Percentiles rank a stretch among this genome's conserved stretches.
Conservation (phyloP, 2,113 vertebrate genomes). For the Geothlypis trichas region DNA sequence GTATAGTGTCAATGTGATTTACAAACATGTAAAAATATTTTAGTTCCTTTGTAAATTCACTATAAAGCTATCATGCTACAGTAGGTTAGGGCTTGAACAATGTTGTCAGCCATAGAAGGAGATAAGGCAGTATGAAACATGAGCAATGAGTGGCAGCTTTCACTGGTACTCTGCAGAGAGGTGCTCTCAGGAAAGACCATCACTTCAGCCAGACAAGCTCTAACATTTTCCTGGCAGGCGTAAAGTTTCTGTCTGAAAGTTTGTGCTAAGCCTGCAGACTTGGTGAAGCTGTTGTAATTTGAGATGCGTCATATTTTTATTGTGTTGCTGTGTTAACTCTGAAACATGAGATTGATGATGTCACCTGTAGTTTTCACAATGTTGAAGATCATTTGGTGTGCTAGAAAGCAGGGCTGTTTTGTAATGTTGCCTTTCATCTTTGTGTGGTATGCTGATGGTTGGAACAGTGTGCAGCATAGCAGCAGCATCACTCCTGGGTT, state of each 20-base stretch:
- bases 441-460: neutral
- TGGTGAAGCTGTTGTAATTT: neutral
- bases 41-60: neutral
- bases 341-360: conserved; percentile 18
- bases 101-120: neutral
- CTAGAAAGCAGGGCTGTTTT: neutral
- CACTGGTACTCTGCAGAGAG: neutral
- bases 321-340: neutral
- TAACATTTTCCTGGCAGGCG: conserved; percentile 3
- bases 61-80: neutral
- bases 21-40: neutral
- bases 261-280: neutral
- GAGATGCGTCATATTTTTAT: neutral
- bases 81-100: neutral
- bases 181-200: neutral
- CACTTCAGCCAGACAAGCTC: neutral
- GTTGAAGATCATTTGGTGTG: neutral
- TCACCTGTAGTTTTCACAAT: neutral
- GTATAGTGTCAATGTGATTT: neutral
- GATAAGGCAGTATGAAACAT: neutral
- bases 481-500: neutral
- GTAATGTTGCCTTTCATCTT: neutral
- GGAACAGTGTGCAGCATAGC: neutral
- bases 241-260: neutral
- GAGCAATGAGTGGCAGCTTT: neutral